Percentiles rank a stretch among this genome's conserved stretches.
phyloP scores from a whole-genome alignment of 1,140 invertebrate species.

The Drosophila repleta region DNA sequence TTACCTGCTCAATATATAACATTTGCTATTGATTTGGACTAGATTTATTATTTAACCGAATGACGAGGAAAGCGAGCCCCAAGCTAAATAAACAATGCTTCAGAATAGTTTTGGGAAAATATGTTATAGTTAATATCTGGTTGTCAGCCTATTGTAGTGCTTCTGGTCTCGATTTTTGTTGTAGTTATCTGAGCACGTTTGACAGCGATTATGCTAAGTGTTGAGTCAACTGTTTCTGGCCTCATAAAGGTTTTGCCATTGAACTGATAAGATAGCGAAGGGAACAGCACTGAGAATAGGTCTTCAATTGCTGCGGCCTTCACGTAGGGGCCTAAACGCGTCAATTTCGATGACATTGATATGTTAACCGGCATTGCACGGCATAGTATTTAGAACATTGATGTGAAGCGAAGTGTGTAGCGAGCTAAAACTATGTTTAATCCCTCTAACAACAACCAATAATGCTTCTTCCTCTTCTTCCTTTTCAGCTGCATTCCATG shows the following conservation, averaged over 20 bases:
- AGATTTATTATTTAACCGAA: conserved; percentile 3
- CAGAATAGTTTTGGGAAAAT: not conserved
- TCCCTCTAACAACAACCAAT: too few species aligned
- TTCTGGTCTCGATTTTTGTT: not conserved
- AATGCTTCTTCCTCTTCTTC: not conserved
- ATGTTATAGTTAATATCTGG: not conserved
- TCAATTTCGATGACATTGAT: conserved; percentile 1
- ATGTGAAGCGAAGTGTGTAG: too few species aligned
- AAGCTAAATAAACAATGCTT: conserved; percentile 16
- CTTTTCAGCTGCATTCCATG: conserved; percentile 66
- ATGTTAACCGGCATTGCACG: not conserved
- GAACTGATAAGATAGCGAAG: conserved; percentile 39
- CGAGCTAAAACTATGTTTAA: too few species aligned
- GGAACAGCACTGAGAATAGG: not conserved
- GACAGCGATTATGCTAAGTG: conserved; percentile 7
- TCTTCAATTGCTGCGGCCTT: conserved; percentile 3
- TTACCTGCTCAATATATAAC: not conserved
- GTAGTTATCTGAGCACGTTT: conserved; percentile 37
- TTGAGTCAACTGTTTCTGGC: conserved; percentile 19
- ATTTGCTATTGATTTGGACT: conserved; percentile 27
- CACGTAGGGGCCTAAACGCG: conserved; percentile 1
- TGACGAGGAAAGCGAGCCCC: not conserved
- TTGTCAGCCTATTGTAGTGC: conserved; percentile 7
- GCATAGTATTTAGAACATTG: not conserved
- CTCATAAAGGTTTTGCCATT: conserved; percentile 2